Evolutionary conservation across 2,797 vertebrate species (phyloP), one percentile per base, ranked within the genome.

Genomic region (Enteromius paludinosus): DNA sequence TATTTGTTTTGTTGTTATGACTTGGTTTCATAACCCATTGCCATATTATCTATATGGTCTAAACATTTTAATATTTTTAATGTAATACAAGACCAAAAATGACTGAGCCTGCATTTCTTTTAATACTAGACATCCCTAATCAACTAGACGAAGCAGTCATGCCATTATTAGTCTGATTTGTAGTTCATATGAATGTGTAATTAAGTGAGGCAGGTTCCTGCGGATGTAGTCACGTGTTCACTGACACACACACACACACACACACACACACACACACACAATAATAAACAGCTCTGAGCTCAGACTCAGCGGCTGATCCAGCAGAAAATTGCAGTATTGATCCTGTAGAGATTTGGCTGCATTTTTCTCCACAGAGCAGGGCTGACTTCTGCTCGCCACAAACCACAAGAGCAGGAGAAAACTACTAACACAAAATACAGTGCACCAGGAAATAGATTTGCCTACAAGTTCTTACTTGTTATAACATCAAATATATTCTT

Each of bases 251-350:
- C 59, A 61, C 52, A n/a, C 10, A 47, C 45, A 15, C 45, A 47
- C 43, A 15, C 43, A 47, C 11, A 47, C 30, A n/a, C n/a, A n/a
- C n/a, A n/a, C n/a, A n/a, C 30, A 38, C 30, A 64, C 28, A 76
- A 61, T 81, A 85, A 85, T 87, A 87, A 85, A 61, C 65, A 45
- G 49, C n/a, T 17, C 59, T 72, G 23, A 71, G 62, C 30, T 49
- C 12, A 52, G 61, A 38, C 23, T 77, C 83, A 84, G 62, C 61
- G 33, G 72, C 84, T 84, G 86, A 84, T 83, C 83, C 61, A 62
- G 25, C 71, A 82, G 81, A 84, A 87, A 84, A 86, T 78, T 84
- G 77, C 76, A 54, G 14, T 85, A 88, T 88, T 73, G 87, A 88
- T 88, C 76, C 71, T 3, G 2, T 56, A 25, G 83, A 64, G 71